Base-by-base conservation (phyloP, 2,888 invertebrate genomes). In the Pollenia labialis region DNA sequence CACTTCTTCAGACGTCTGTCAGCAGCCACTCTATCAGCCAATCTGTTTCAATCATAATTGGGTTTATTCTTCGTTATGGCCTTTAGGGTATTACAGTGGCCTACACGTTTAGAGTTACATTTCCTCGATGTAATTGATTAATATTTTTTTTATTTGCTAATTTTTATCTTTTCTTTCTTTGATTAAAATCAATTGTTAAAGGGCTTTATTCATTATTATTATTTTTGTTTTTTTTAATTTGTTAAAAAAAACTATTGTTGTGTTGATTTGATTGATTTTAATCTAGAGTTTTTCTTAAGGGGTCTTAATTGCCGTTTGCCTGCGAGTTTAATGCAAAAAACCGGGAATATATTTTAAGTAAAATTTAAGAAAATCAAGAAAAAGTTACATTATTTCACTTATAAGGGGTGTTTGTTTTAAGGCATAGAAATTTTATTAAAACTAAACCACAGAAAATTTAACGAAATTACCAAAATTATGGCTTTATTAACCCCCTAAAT, bases 81-180 rank as follows among this genome's bases (percentile, higher is more conserved):
- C 75, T 66, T 44, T 68, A 81, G 72, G 80, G 76, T 76, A 62
- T 71, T 46, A 81, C 76, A 72, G 80, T 87, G 86, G 86, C 83
- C 83, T 80, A 86, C 86, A 87, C 86, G 86, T 87, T 84, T 81
- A 58, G 23, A 87, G 76, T 80, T 69, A 42, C 76, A 83, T 83
- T 87, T 87, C 86, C 86, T 72, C 83, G 72, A 83, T 69, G 12
- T 76, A 84, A 81, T 83, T 81, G 81, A 71, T 85, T 85, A 77
- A 64, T 54, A 50, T 68, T 46, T 81, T 16, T 48, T 56, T 12
- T 50, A n/a, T 81, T 46, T 32, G 32, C 6, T 32, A 32, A 42
- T 76, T 66, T 58, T 16, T 50, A 14, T 44, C 48, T 44, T 23
- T 76, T 52, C 32, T 46, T 48, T 68, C 14, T 1, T 23, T 32